Conservation (phyloP, 2,113 vertebrate species). For the Prionailurus viverrinus region DNA sequence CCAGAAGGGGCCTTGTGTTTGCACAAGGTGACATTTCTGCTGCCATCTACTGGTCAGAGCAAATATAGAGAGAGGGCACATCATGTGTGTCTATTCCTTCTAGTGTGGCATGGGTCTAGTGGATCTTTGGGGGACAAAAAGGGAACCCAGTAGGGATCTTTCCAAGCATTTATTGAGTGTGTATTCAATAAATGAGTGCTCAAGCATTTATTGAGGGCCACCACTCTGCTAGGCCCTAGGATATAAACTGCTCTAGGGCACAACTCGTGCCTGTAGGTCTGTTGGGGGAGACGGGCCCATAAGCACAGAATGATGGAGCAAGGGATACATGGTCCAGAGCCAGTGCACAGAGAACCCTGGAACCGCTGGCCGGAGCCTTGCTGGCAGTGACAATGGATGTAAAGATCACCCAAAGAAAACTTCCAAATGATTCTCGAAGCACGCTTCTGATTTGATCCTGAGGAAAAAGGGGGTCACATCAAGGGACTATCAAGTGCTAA, state of each 20-base stretch:
- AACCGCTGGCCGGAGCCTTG: not conserved
- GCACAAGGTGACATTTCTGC: not conserved
- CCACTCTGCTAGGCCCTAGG: not conserved
- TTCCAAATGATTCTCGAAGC: not conserved
- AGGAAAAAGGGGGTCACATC: not conserved
- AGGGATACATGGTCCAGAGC: not conserved
- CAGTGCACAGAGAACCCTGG: not conserved
- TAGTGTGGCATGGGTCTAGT: not conserved
- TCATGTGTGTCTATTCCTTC: not conserved
- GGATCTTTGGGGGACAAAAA: not conserved
- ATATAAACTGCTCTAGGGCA: too few relatives aligned
- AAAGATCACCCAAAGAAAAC: not conserved
- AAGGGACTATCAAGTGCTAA: not conserved
- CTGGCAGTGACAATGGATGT: too few relatives aligned
- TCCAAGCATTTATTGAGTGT: not conserved
- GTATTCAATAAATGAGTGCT: too few relatives aligned
- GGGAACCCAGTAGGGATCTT: not conserved
- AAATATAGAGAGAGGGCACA: not conserved
- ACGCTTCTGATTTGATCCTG: not conserved
- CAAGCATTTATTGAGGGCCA: not conserved
- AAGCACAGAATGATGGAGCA: too few relatives aligned
- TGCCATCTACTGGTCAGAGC: not conserved
- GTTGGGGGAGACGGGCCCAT: accelerated
- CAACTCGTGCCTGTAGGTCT: not conserved
- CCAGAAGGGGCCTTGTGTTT: not conserved